Evolutionary conservation across 2,113 vertebrate genomes (phyloP).

Genomic region (Pseudois nayaur): DNA sequence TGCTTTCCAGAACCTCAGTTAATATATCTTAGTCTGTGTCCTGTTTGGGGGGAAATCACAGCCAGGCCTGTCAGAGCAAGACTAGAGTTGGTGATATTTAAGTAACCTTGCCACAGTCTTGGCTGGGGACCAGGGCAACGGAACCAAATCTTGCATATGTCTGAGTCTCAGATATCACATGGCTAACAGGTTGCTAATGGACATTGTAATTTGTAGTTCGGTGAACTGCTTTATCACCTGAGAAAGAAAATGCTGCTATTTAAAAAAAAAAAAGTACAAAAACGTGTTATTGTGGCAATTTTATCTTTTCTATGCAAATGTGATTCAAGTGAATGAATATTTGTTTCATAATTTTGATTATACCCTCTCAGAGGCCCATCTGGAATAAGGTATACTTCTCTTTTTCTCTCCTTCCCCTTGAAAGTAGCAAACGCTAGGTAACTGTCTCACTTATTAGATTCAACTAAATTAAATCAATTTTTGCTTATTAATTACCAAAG

Average conservation of each 20-base stretch:
- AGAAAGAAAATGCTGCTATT: conserved; percentile 46
- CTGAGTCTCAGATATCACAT: not conserved
- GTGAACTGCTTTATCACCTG: conserved; percentile 1
- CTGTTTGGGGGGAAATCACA: not conserved
- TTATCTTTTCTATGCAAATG: not conserved
- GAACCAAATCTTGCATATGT: not conserved
- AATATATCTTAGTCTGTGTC: not conserved
- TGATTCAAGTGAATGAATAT: not conserved
- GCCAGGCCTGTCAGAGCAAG: not conserved
- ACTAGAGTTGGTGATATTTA: not conserved
- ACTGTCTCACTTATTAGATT: conserved; percentile 1
- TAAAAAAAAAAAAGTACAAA: not conserved
- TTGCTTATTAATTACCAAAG: not conserved
- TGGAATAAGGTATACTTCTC: not conserved
- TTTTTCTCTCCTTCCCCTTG: not conserved
- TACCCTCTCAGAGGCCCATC: not conserved
- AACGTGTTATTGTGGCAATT: not conserved
- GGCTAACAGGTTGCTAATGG: conserved; percentile 8
- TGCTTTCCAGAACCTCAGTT: conserved; percentile 3
- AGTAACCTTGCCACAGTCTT: not conserved
- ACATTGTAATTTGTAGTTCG: not conserved
- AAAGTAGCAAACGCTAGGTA: not conserved
- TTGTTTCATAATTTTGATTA: conserved; percentile 42
- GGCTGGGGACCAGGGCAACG: not conserved
- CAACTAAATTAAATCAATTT: not conserved